Base-by-base conservation (phyloP, 2,888 invertebrate genomes). In the Acanthacorydalis orientalis region DNA sequence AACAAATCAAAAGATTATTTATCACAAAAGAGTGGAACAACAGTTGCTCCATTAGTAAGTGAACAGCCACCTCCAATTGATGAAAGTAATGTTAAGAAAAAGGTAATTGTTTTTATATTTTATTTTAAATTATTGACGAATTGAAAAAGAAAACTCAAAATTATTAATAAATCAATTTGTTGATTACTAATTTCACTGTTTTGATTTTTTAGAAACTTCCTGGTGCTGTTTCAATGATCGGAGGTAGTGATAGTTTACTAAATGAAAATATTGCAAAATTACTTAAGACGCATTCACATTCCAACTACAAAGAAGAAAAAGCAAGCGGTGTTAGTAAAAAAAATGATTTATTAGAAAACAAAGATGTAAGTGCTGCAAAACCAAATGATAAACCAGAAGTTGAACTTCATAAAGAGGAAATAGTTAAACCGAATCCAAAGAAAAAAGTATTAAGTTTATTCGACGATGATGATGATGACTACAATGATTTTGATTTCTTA, bases 201-300 rank as follows among this genome's bases (percentile, higher is more conserved):
- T 52, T 47, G 16, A 39, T 51, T 50, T 60, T 62, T 44, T 64
- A 80, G 79, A 77, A 75, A 68, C 75, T 77, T 7, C 57, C 70
- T 4, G 77, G 77, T 2, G 78, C 73, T 1, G 71, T 76, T 43
- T 73, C 77, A 8, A 59, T 78, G 38, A 73, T 78, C 53, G 77
- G 74, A 8, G 6, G 14, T 11, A 15, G 16, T 33, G 31, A n/a
- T n/a, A 45, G 48, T 31, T 14, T 42, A 7, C 38, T 51, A 4
- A 42, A 35, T 12, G 33, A 49, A 39, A 46, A 45, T 15, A 31
- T 51, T 31, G 37, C 15, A n/a, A 44, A 49, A 41, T 23, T 47
- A n/a, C 34, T 49, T 9, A 49, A 49, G 46, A 44, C 44, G 12
- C 47, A 46, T 7, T 35, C 44, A 16, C 48, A 46, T 8, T 47